phyloP scores from a whole-genome alignment of 1,140 invertebrate genomes.

The Achatina immaculata region DNA sequence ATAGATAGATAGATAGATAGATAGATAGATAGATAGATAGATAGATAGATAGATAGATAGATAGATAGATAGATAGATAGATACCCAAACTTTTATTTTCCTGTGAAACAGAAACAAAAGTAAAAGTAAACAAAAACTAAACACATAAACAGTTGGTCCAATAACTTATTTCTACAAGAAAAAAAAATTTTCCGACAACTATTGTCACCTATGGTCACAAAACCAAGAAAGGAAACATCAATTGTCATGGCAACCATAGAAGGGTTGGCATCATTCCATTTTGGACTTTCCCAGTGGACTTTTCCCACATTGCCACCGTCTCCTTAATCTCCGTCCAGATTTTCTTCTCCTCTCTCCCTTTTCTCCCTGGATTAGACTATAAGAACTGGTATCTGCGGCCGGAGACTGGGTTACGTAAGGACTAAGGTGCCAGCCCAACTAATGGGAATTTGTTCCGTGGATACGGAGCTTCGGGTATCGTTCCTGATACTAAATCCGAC shows the following conservation, averaged over 20 bases:
- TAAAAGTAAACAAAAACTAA: too few relatives aligned
- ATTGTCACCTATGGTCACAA: background rate
- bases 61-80: too few relatives aligned
- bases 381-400: background rate
- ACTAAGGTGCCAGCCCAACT: background rate
- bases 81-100: too few relatives aligned
- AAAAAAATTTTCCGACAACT: too few relatives aligned
- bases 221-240: background rate
- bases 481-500: constrained; percentile 22
- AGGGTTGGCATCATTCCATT: background rate
- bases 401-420: constrained; percentile 23
- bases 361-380: background rate
- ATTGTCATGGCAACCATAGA: background rate
- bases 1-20: too few relatives aligned
- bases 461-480: constrained; percentile 9
- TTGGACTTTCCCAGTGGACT: background rate
- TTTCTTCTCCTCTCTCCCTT: background rate
- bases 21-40: too few relatives aligned
- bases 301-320: background rate
- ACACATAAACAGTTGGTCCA: too few relatives aligned
- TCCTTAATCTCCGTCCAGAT: background rate
- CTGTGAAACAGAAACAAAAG: too few relatives aligned
- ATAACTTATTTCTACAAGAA: too few relatives aligned
- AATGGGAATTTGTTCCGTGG: constrained; percentile 23
- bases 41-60: too few relatives aligned